Evolutionary conservation across 2,888 invertebrate genomes (phyloP).

Genomic region (Xanthorhoe spadicearia): DNA sequence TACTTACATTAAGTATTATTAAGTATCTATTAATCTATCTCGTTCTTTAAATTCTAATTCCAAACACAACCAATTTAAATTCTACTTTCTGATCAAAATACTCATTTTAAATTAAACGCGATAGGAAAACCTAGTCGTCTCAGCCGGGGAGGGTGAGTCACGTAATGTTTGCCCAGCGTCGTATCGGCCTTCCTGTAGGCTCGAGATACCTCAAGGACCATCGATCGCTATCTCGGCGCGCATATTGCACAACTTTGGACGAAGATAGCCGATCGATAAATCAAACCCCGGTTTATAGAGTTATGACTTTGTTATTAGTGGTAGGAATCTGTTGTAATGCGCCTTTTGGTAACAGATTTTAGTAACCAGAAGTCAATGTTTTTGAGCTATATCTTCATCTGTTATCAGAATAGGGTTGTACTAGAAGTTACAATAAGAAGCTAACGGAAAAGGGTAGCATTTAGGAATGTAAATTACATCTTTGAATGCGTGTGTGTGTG

Average conservation of each 20-base stretch:
- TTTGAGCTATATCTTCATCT: neutral
- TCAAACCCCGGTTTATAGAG: slow-evolving; percentile 56
- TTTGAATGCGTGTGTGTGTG: slow-evolving; percentile 23
- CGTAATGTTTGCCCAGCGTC: slow-evolving; percentile 73
- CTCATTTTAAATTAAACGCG: neutral
- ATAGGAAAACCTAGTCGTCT: slow-evolving; percentile 10
- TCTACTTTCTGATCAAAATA: no score
- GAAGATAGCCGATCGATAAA: slow-evolving; percentile 66
- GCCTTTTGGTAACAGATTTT: slow-evolving; percentile 37
- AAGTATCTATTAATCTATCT: no score
- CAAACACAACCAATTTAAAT: no score
- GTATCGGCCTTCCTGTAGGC: slow-evolving; percentile 66
- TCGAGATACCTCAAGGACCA: slow-evolving; percentile 70
- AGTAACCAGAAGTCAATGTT: neutral
- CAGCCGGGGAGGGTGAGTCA: slow-evolving; percentile 56
- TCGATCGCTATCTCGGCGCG: slow-evolving; percentile 73
- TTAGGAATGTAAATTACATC: slow-evolving; percentile 9
- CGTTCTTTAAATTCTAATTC: no score
- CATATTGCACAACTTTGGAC: slow-evolving; percentile 76
- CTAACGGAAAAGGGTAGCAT: neutral
- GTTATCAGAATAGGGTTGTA: neutral
- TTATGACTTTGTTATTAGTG: slow-evolving; percentile 52
- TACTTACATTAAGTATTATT: no score
- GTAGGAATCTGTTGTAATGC: slow-evolving; percentile 39
- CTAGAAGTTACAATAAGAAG: neutral